These are phyloP conservation scores for Ammodytes dubius DNA, from an alignment of 2,113 vertebrate genomes.

Conservation along the genomic window DNA sequence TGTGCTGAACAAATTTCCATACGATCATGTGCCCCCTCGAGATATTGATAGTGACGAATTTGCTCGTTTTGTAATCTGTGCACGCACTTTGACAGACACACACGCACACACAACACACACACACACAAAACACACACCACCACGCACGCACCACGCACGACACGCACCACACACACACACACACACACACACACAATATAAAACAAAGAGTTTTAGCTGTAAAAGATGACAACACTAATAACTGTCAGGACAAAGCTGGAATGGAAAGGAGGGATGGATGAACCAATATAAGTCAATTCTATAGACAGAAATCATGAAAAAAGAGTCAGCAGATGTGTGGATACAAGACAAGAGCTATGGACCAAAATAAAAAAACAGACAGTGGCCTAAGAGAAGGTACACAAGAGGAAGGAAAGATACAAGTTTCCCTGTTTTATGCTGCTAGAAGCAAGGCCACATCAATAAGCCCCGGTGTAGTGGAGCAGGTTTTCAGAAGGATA, in stretches of 20 bases:
- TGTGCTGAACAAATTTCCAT: constrained; percentile 72
- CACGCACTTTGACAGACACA: background rate
- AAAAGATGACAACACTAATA: constrained; percentile 24
- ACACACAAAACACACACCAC: background rate
- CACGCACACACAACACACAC: background rate
- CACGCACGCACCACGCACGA: background rate
- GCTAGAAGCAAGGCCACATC: constrained; percentile 60
- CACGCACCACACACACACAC: background rate
- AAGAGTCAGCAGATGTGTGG: background rate
- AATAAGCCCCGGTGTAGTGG: constrained; percentile 36
- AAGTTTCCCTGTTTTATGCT: constrained; percentile 41
- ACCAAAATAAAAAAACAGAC: background rate
- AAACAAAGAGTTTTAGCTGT: constrained; percentile 36
- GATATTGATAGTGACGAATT: constrained; percentile 65
- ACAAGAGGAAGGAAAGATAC: constrained; percentile 23
- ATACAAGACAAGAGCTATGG: constrained; percentile 28
- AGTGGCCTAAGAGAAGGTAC: constrained; percentile 1
- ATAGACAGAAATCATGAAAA: constrained; percentile 36
- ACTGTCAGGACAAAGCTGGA: constrained; percentile 24
- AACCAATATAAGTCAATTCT: constrained; percentile 30
- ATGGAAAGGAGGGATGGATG: constrained; percentile 23
- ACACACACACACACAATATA: background rate
- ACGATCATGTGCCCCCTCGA: constrained; percentile 69
- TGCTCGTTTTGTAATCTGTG: constrained; percentile 41
- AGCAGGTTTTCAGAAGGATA: constrained; percentile 69